Base-by-base conservation (phyloP, 2,888 invertebrate genomes). In the Anoplius nigerrimus region DNA sequence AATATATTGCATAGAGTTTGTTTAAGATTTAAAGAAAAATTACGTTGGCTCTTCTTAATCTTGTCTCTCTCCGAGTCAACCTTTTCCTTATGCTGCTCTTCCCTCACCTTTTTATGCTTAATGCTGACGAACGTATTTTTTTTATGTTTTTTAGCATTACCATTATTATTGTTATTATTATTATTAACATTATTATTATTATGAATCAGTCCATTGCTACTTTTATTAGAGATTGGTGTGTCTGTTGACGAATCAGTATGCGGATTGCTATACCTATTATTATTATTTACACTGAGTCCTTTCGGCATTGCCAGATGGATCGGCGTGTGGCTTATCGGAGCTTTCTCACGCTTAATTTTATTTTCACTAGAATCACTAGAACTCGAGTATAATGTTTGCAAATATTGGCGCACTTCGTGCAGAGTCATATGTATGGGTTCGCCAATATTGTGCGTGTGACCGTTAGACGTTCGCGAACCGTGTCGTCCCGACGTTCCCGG, bases 1-100 rank as follows among this genome's bases (percentile, higher is more conserved):
- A 96, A 96, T 88, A 96, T 92, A 89, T 95, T 95, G 88, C 95
- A 96, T 84, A 96, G 92, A 56, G 95, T 95, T 86, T 95, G 95
- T 88, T 95, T 96, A 69, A 96, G 91, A 88, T 93, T 94, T 66
- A 93, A 88, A 3, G 95, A 94, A 85, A 95, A 92, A 79, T 94
- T 91, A 76, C 89, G 84, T 55, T 89, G 89, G 15, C 93, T 92
- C 88, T 94, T 94, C 85, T 94, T 94, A 71, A 90, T 86, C 74
- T 91, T 91, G 65, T 89, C 88, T 45, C 88, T 87, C 69, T 90
- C 90, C 5, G 86, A 88, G 6, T 90, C 89, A 13, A 87, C 87
- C 63, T 87, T 89, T 6, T 76, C 78, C 27, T 84, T 82, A 58
- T 84, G 83, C 22, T 76, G 78, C 57, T 86, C 86, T 53, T 88